phyloP scores from a whole-genome alignment of 2,888 invertebrate genomes.

The Lysandra coridon region DNA sequence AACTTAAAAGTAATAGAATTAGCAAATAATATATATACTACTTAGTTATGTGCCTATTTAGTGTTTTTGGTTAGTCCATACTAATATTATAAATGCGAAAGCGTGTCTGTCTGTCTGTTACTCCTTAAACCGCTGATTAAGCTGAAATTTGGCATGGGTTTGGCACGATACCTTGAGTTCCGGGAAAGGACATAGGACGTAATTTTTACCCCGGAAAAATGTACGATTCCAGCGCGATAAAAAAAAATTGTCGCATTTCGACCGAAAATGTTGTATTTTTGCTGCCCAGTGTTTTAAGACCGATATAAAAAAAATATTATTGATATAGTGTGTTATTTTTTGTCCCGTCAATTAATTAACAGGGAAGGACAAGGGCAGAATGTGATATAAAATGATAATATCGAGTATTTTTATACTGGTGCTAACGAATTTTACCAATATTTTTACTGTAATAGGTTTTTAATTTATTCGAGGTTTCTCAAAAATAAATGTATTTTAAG shows the following conservation, averaged over 20 bases:
- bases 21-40: slow-evolving; percentile 4
- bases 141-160: too few relatives aligned
- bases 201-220: too few relatives aligned
- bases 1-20: background rate
- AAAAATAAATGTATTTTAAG: too few relatives aligned
- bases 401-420: background rate
- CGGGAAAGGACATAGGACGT: too few relatives aligned
- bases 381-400: background rate
- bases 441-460: background rate
- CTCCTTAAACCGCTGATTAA: too few relatives aligned
- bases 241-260: too few relatives aligned
- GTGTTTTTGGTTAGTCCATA: background rate
- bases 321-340: background rate
- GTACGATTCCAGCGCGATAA: too few relatives aligned
- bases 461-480: background rate
- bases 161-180: too few relatives aligned
- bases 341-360: background rate
- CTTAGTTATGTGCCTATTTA: background rate
- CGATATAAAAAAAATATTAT: background rate
- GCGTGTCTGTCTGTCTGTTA: too few relatives aligned
- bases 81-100: too few relatives aligned
- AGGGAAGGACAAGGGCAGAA: background rate
- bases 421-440: background rate
- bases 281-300: slow-evolving; percentile 25
- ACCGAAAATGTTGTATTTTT: slow-evolving; percentile 2